Conservation (phyloP, 1,140 invertebrate species). For the Drosophila neocordata region DNA sequence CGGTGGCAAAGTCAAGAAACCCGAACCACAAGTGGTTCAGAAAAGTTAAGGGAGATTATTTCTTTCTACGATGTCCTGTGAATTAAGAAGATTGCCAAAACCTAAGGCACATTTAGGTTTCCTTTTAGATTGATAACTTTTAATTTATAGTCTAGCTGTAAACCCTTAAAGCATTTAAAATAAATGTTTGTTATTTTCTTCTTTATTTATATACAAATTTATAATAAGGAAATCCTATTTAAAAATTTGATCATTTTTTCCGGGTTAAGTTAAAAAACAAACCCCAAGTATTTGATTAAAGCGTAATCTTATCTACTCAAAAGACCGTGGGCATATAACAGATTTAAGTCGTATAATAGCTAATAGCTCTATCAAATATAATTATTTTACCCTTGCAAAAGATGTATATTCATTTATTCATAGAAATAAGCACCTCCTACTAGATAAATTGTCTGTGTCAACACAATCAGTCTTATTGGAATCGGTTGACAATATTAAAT, state of each 20-base stretch:
- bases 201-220: background rate
- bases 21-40: constrained; percentile 9
- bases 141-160: background rate
- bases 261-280: background rate
- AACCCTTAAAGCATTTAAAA: background rate
- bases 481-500: too few species aligned
- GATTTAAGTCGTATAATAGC: too few species aligned
- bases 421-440: too few species aligned
- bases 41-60: background rate
- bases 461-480: too few species aligned
- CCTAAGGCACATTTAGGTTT: background rate
- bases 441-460: too few species aligned
- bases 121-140: too few species aligned
- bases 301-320: background rate
- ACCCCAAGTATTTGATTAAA: background rate
- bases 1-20: constrained; percentile 40
- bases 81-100: background rate
- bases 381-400: too few species aligned
- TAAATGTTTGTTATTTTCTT: background rate
- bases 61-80: background rate
- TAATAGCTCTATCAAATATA: too few species aligned
- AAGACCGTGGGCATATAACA: too few species aligned
- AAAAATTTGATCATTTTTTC: background rate
- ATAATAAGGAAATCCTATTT: background rate
- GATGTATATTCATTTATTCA: too few species aligned